Evolutionary conservation across 2,113 vertebrate genomes (phyloP).

Genomic region (Actenoides lindsayi): DNA sequence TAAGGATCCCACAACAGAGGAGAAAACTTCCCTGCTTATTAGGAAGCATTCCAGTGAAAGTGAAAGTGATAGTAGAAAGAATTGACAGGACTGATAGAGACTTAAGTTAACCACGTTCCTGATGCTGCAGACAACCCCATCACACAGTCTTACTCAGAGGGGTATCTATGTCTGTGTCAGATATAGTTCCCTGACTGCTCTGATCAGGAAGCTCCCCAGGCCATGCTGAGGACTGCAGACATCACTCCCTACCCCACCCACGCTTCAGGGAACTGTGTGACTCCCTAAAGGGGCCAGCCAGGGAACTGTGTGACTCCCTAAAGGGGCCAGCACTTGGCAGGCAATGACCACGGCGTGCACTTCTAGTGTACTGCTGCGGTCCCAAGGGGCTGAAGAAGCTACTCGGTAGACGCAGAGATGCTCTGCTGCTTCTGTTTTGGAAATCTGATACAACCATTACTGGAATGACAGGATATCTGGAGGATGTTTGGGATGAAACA

Average conservation of each 20-base stretch:
- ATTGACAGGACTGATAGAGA: too few relatives aligned
- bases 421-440: background rate
- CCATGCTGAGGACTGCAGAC: background rate
- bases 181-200: background rate
- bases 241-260: too few relatives aligned
- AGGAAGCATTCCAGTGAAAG: background rate
- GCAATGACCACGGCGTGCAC: accelerated
- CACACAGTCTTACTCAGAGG: background rate
- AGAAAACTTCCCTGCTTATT: background rate
- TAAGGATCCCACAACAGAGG: background rate
- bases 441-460: background rate
- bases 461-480: background rate
- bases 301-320: too few relatives aligned
- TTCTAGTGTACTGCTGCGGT: accelerated
- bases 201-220: background rate
- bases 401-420: background rate
- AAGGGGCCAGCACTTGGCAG: background rate
- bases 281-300: background rate
- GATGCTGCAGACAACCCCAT: background rate
- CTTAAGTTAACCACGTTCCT: background rate
- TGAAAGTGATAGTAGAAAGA: background rate
- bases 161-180: background rate
- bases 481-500: background rate
- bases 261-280: background rate
- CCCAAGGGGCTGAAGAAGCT: background rate